Conservation (phyloP, 2,113 vertebrate species). For the Phycodurus eques region DNA sequence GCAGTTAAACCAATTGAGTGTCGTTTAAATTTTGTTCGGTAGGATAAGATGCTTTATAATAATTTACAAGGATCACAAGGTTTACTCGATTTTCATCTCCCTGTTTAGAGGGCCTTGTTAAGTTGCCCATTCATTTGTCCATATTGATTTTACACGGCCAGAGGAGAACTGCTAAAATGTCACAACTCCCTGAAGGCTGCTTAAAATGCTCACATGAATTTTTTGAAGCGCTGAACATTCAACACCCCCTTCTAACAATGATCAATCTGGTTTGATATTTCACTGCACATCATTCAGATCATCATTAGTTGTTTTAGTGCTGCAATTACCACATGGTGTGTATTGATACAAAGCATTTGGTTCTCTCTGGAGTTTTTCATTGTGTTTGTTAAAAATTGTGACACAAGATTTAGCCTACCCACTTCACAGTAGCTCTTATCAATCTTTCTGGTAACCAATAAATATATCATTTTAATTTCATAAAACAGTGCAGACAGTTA, state of each 20-base stretch:
- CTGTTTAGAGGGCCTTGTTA: conserved; percentile 69
- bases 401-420: conserved; percentile 18
- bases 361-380: conserved; percentile 10
- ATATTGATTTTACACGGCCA: conserved; percentile 53
- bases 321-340: conserved; percentile 27
- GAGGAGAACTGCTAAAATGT: conserved; percentile 41
- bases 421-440: too few relatives aligned
- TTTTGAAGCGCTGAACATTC: conserved; percentile 9
- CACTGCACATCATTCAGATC: conserved; percentile 7
- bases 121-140: conserved; percentile 63
- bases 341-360: conserved; percentile 24
- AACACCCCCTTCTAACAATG: conserved; percentile 17
- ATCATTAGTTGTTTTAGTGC: conserved; percentile 41
- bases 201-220: conserved; percentile 32
- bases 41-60: too few relatives aligned
- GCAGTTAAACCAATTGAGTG: too few relatives aligned
- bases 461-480: too few relatives aligned
- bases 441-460: too few relatives aligned
- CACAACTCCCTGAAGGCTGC: conserved; percentile 40
- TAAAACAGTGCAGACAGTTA: too few relatives aligned
- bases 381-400: background rate
- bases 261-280: conserved; percentile 27
- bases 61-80: too few relatives aligned
- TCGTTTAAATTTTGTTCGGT: too few relatives aligned
- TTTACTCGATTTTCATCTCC: conserved; percentile 41